Percentiles rank a stretch among this genome's conserved stretches.
These are phyloP conservation scores for Melitaea athalia DNA, from an alignment of 2,888 invertebrate genomes.

Conservation along the genomic window DNA sequence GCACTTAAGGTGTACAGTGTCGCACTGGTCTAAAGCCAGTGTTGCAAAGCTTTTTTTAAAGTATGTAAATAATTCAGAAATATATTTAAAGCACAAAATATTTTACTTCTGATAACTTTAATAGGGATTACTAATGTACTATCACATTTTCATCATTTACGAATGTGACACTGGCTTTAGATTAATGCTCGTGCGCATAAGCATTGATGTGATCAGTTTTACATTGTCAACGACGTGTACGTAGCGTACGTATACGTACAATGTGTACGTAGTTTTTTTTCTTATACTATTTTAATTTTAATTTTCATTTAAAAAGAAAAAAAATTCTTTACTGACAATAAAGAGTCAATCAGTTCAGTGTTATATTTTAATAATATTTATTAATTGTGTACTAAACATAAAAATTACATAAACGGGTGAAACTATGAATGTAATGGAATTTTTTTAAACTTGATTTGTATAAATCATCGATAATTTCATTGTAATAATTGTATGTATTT, in stretches of 20 bases:
- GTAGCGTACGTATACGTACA: conserved; percentile 33
- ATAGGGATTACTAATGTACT: conserved; percentile 13
- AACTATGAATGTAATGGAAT: conserved; percentile 2
- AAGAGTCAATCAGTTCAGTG: conserved; percentile 59
- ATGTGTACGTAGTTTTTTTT: conserved; percentile 50
- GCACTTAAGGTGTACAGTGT: conserved; percentile 46
- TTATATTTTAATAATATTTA: conserved; percentile 53
- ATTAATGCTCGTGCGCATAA: conserved; percentile 57
- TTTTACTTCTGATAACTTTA: conserved; percentile 6
- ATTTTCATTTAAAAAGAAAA: background rate
- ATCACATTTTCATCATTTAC: conserved; percentile 18
- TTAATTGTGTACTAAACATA: conserved; percentile 12
- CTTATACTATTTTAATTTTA: conserved; percentile 16
- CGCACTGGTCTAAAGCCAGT: conserved; percentile 48
- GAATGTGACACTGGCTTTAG: conserved; percentile 40
- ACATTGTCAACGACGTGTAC: conserved; percentile 24
- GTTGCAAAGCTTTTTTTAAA: conserved; percentile 47
- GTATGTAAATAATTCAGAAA: conserved; percentile 27
- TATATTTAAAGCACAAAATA: conserved; percentile 18
- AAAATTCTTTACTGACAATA: conserved; percentile 33
- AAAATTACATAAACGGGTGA: conserved; percentile 2
- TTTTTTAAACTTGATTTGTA: background rate
- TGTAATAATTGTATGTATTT: background rate
- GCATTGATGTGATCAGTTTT: conserved; percentile 38
- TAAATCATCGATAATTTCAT: background rate